Evolutionary conservation across 2,888 invertebrate genomes (phyloP), one percentile per base, ranked within the genome.

Genomic region (Conus canariensis): DNA sequence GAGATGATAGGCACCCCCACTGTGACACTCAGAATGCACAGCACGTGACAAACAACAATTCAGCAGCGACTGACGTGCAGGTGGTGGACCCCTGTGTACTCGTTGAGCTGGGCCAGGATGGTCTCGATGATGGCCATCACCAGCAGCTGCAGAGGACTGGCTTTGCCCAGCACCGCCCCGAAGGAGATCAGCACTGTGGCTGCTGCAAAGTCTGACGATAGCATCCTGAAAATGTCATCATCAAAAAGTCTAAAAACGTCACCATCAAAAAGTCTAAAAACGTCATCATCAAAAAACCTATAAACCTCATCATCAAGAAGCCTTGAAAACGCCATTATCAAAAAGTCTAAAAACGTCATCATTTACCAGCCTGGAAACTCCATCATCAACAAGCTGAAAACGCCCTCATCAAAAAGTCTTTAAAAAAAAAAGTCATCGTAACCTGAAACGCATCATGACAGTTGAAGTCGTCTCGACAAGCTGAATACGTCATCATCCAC

Each of bases 161-260:
- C 93, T 93, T 96, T 96, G 7, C 97, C 97, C 16, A 97, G 94
- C 12, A 97, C 94, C 0, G 96, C 97, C 30, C 97, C 97, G 93
- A 97, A 96, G 14, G 96, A 96, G 91, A 97, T 97, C 77, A 97
- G 94, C 45, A 97, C 94, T 3, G 96, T 95, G 8, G 96, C 96
- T 67, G 96, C 95, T 0, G 96, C 96, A 91, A 96, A 96, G 91
- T 97, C 97, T 6, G 96, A 96, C 1, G 94, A 93, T 64, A 97
- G 93, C 93, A 96, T 93, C 88, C 96, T 96, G 93, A n/a, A 82
- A 6, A 82, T 45, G 64, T 64, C 8, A 64, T 64, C 64, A 64
- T 7, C 64, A 64, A 14, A 10, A 64, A 3, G 45, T 45, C 64
- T 16, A 64, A 14, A 10, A 22, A 19, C 10, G 30, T 80, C 77